Evolutionary conservation across 2,113 vertebrate genomes (phyloP), one percentile per base, ranked within the genome.

Genomic region (Puma concolor): DNA sequence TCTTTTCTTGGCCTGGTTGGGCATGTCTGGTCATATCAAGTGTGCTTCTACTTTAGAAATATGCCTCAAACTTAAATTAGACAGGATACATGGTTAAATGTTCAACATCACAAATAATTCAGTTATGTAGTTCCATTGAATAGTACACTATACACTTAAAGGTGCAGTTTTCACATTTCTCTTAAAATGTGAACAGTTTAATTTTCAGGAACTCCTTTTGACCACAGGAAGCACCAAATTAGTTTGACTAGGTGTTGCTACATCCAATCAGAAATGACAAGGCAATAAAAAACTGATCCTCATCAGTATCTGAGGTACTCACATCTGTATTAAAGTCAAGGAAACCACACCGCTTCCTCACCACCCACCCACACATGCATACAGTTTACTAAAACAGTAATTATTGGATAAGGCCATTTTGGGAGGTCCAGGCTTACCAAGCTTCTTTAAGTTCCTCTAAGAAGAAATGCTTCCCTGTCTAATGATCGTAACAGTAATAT

Each of bases 181-280:
- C 2, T 38, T 87, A 63, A 94, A 86, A 90, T 74, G 54, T 29
- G 76, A 89, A 63, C 29, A 71, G 23, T 52, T 76, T 57, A 83
- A 83, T n/a, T 80, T 93, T 66, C n/a, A 76, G 50, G 44, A 69
- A 36, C 5, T 36, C 5, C 33, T 17, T 36, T 82, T 29, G 9
- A n/a, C 15, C 17, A 71, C 2, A 88, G 21, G 10, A 72, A 90
- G 23, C 44, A 57, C 4, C 13, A 67, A 38, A 36, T 10, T 84
- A 33, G 72, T 67, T 67, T 80, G 2, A 38, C 12, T 66, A 50
- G 4, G 5, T 76, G 60, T 52, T 96, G 4, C 31, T 91, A 33
- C 2, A 9, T 38, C 2, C 27, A 83, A 69, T 14, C 12, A 38
- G 21, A 95, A 67, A 13, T 31, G 4, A 27, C 41, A 41, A 72